Conservation (phyloP, 2,888 invertebrate genomes). For the Diogma glabrata region DNA sequence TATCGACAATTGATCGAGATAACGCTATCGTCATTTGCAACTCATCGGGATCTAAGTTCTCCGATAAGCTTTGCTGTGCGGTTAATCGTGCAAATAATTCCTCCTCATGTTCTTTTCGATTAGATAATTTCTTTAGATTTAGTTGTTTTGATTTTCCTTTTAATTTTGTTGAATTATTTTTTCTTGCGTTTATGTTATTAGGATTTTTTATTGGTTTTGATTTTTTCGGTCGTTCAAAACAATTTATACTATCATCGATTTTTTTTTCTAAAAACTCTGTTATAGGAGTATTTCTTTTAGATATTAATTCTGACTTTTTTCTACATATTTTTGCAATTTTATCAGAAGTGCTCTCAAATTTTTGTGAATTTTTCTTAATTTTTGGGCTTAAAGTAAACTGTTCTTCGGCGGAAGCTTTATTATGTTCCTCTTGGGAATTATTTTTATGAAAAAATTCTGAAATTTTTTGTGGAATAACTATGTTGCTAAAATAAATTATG, state of each 20-base stretch:
- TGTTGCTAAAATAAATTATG: too few species aligned
- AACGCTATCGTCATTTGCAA: conserved; percentile 55
- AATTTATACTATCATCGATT: neutral
- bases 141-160: neutral
- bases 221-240: conserved; percentile 11
- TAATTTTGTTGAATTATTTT: too few species aligned
- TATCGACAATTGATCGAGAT: conserved; percentile 43
- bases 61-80: conserved; percentile 30
- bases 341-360: too few species aligned
- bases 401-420: too few species aligned
- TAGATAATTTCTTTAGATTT: neutral
- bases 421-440: too few species aligned
- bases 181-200: too few species aligned
- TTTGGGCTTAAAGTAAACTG: too few species aligned
- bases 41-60: conserved; percentile 51
- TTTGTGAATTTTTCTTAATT: too few species aligned
- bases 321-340: too few species aligned
- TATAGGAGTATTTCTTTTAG: neutral
- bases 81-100: conserved; percentile 29
- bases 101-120: conserved; percentile 26
- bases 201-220: neutral
- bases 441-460: too few species aligned
- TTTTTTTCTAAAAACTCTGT: neutral
- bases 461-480: too few species aligned
- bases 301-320: too few species aligned